Evolutionary conservation across 2,888 invertebrate species (phyloP).

Genomic region (Ormyrus nitidulus): DNA sequence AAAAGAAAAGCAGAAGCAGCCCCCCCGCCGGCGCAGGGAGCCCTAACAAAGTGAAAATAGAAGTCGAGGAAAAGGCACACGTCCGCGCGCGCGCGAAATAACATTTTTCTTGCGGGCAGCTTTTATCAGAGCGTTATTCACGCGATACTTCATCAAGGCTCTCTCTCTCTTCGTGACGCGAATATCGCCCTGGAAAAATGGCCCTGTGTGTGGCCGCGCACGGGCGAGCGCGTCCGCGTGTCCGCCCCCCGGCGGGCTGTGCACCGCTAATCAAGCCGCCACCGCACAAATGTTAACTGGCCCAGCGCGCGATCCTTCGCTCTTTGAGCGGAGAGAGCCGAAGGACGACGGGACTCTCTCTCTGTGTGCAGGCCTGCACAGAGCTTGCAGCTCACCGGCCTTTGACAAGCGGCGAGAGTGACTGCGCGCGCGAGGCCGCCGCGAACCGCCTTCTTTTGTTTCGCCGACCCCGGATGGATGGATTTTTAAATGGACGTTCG

Average conservation of each 20-base stretch:
- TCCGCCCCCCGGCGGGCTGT: constrained; percentile 13
- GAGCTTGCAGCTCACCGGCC: background rate
- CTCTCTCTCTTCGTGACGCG: constrained; percentile 38
- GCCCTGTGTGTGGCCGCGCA: background rate
- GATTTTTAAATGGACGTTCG: too few relatives aligned
- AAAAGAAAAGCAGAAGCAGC: too few relatives aligned
- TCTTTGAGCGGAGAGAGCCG: constrained; percentile 13
- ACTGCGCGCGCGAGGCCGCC: background rate
- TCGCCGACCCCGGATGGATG: too few relatives aligned
- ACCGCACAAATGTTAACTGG: constrained; percentile 48
- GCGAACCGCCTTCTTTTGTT: background rate
- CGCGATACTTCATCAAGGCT: constrained; percentile 44
- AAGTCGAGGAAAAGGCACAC: background rate
- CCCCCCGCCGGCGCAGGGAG: too few relatives aligned
- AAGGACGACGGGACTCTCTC: background rate
- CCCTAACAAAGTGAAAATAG: constrained; percentile 22
- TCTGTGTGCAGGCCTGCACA: background rate
- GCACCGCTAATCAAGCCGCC: constrained; percentile 49
- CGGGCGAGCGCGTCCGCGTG: too few relatives aligned
- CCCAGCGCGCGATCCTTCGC: constrained; percentile 30
- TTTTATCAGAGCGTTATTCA: constrained; percentile 46
- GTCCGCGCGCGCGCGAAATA: constrained; percentile 10
- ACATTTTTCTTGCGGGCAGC: constrained; percentile 30
- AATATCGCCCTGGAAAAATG: constrained; percentile 44
- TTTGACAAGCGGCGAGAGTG: constrained; percentile 13